Conservation (phyloP, 1,140 invertebrate genomes). For the Idris sp. region DNA sequence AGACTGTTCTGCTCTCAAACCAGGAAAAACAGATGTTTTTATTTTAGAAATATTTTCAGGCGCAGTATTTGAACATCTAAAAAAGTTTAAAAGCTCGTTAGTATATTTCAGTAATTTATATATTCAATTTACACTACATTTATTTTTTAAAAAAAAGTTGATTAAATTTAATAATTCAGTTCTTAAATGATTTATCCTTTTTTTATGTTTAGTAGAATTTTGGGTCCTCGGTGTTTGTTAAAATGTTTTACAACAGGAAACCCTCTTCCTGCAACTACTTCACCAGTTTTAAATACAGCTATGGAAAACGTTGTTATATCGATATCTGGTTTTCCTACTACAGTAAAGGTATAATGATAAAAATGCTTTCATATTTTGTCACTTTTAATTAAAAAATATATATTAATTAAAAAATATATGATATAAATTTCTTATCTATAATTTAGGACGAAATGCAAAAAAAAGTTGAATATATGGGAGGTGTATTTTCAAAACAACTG, state of each 20-base stretch:
- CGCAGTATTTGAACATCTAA: slow-evolving; percentile 82
- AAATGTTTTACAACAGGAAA: slow-evolving; percentile 84
- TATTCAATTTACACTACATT: too few relatives aligned
- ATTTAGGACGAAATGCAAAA: slow-evolving; percentile 82
- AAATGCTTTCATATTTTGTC: too few relatives aligned
- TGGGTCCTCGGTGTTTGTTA: slow-evolving; percentile 89
- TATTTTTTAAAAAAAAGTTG: background rate
- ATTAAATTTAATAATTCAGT: background rate
- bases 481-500: slow-evolving; percentile 84
- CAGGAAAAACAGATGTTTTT: slow-evolving; percentile 86
- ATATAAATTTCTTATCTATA: background rate
- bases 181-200: slow-evolving; percentile 1
- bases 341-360: slow-evolving; percentile 82
- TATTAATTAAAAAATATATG: too few relatives aligned
- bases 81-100: slow-evolving; percentile 83
- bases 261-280: slow-evolving; percentile 85
- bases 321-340: slow-evolving; percentile 83
- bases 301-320: slow-evolving; percentile 88
- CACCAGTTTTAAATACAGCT: slow-evolving; percentile 88
- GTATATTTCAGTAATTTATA: slow-evolving; percentile 65
- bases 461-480: slow-evolving; percentile 90
- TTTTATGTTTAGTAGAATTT: slow-evolving; percentile 80
- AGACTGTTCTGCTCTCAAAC: slow-evolving; percentile 75
- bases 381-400: too few relatives aligned
- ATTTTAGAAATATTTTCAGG: slow-evolving; percentile 86